Evolutionary conservation across 2,888 invertebrate species (phyloP).

Genomic region (Drosophila incognita): DNA sequence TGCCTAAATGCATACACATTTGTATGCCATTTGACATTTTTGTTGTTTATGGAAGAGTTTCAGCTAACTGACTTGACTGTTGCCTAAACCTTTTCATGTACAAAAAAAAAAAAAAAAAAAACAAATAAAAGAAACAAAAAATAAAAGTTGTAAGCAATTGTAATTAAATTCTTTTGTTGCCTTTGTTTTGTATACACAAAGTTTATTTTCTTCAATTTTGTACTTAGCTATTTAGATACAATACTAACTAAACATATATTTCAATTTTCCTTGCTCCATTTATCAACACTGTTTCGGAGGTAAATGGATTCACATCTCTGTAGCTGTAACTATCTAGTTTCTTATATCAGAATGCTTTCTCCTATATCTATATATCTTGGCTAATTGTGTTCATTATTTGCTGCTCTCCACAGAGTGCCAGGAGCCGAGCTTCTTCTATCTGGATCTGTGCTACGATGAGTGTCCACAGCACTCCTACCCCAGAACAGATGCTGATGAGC

Average conservation of each 20-base stretch:
- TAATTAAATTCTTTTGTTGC: slow-evolving; percentile 37
- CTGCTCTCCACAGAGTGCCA: slow-evolving; percentile 76
- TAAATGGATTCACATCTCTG: slow-evolving; percentile 39
- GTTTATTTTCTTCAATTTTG: background rate
- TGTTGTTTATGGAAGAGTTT: slow-evolving; percentile 52
- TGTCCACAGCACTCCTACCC: slow-evolving; percentile 82
- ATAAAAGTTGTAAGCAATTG: slow-evolving; percentile 18
- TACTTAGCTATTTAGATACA: slow-evolving; percentile 6
- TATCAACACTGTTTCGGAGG: slow-evolving; percentile 51
- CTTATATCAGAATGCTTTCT: background rate
- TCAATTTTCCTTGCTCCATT: slow-evolving; percentile 27
- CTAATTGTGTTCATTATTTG: background rate
- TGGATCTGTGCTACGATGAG: slow-evolving; percentile 81
- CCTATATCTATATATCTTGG: background rate
- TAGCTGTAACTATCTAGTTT: slow-evolving; percentile 16
- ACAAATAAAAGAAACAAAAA: background rate
- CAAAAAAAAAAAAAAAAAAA: slow-evolving; percentile 1
- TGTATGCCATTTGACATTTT: slow-evolving; percentile 36
- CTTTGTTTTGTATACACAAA: slow-evolving; percentile 36
- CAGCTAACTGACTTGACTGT: slow-evolving; percentile 39
- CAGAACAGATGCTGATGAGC: slow-evolving; percentile 28
- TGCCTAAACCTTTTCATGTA: slow-evolving; percentile 18
- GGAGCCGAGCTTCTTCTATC: slow-evolving; percentile 77
- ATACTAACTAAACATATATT: slow-evolving; percentile 24
- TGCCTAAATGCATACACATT: slow-evolving; percentile 27